Evolutionary conservation across 2,797 vertebrate genomes (phyloP).

Genomic region (Microtus californicus): DNA sequence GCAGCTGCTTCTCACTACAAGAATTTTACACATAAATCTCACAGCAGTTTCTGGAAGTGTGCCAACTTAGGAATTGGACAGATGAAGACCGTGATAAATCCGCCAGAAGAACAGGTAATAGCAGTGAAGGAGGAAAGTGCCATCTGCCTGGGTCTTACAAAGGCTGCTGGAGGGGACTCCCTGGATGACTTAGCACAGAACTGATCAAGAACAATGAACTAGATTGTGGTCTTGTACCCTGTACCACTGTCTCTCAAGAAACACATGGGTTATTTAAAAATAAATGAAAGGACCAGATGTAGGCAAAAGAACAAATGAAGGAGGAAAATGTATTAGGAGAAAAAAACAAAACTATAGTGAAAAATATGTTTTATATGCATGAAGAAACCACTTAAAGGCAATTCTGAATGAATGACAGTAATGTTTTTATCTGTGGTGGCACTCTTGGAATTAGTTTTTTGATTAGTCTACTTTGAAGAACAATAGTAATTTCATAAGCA

Average conservation of each 20-base stretch:
- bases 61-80: slow-evolving; percentile 45
- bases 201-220: too few species aligned
- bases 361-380: slow-evolving; percentile 46
- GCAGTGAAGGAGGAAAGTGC: slow-evolving; percentile 4
- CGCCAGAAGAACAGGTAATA: slow-evolving; percentile 67
- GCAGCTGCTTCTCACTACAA: neutral
- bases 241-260: slow-evolving; percentile 13
- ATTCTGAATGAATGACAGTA: slow-evolving; percentile 19
- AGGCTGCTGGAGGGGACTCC: neutral
- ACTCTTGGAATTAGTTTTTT: slow-evolving; percentile 7
- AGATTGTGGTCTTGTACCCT: neutral
- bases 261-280: neutral
- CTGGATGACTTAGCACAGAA: neutral
- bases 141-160: slow-evolving; percentile 10
- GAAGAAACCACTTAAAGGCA: slow-evolving; percentile 49
- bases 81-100: slow-evolving; percentile 44
- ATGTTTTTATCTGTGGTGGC: neutral
- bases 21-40: neutral
- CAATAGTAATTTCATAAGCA: slow-evolving; percentile 25
- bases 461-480: neutral
- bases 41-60: slow-evolving; percentile 66
- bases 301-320: neutral
- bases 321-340: neutral
- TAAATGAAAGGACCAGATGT: neutral
- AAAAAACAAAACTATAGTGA: slow-evolving; percentile 28